phyloP scores from a whole-genome alignment of 2,888 invertebrate genomes.

The Brenthis ino region DNA sequence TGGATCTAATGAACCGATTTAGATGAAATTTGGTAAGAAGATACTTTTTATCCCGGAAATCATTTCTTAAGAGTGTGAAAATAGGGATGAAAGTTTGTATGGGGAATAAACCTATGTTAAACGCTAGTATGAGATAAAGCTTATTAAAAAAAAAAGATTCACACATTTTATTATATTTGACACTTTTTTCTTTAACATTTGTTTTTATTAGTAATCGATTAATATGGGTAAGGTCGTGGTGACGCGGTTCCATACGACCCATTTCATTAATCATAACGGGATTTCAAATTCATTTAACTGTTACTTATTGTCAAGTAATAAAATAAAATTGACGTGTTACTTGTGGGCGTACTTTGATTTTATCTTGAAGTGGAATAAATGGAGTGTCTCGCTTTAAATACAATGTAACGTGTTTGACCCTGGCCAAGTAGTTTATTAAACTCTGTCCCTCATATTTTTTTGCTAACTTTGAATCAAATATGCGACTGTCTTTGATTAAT shows the following conservation, averaged over 20 bases:
- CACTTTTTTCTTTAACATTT: neutral
- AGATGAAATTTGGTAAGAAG: too few relatives aligned
- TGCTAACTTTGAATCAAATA: slow-evolving; percentile 3
- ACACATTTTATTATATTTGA: neutral
- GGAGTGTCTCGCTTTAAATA: slow-evolving; percentile 9
- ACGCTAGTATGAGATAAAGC: too few relatives aligned
- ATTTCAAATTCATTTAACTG: slow-evolving; percentile 17
- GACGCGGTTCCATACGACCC: slow-evolving; percentile 15
- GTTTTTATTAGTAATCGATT: slow-evolving; percentile 13
- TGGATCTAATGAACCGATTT: too few relatives aligned
- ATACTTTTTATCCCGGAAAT: too few relatives aligned
- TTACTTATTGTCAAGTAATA: slow-evolving; percentile 17
- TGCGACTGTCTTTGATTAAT: too few relatives aligned
- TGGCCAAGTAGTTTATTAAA: slow-evolving; percentile 6
- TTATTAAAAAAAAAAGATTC: neutral
- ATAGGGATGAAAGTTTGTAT: too few relatives aligned
- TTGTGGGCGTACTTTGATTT: slow-evolving; percentile 17
- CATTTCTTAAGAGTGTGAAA: too few relatives aligned
- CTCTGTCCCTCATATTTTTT: neutral
- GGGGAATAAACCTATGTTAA: too few relatives aligned
- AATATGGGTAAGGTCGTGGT: slow-evolving; percentile 14
- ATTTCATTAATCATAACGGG: slow-evolving; percentile 29
- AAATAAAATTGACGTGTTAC: slow-evolving; percentile 18
- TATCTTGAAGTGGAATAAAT: slow-evolving; percentile 8
- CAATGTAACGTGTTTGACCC: neutral